Evolutionary conservation across 2,113 vertebrate species (phyloP).

Genomic region (Sinocyclocheilus maitianheensis): DNA sequence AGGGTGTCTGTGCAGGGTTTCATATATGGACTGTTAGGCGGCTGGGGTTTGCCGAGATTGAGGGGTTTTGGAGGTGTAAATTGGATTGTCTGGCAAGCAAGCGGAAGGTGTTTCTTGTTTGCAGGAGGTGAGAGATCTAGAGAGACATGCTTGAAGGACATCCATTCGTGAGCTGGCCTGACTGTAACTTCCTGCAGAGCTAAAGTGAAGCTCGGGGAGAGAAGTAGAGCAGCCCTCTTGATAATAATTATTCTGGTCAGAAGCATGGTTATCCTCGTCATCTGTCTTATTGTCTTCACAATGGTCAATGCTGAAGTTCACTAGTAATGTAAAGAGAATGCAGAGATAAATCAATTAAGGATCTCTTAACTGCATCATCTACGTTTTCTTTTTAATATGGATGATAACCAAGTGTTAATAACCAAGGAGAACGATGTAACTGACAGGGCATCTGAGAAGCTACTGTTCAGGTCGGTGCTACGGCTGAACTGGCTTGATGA

Average conservation of each 20-base stretch:
- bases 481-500: slow-evolving; percentile 60
- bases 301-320: slow-evolving; percentile 34
- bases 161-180: background rate
- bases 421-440: slow-evolving; percentile 38
- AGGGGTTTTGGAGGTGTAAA: background rate
- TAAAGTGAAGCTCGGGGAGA: slow-evolving; percentile 52
- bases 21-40: background rate
- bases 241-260: background rate
- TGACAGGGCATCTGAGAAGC: slow-evolving; percentile 57
- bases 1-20: background rate
- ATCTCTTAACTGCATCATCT: background rate
- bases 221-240: slow-evolving; percentile 37
- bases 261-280: slow-evolving; percentile 29
- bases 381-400: background rate
- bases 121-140: slow-evolving; percentile 9
- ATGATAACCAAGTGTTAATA: background rate
- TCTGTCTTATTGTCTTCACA: background rate
- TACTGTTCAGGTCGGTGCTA: slow-evolving; percentile 54
- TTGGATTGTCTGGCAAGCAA: background rate
- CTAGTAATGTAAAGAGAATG: slow-evolving; percentile 52
- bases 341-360: background rate
- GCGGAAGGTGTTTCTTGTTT: slow-evolving; percentile 30
- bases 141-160: background rate
- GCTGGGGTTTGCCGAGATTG: background rate
- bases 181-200: slow-evolving; percentile 24